Evolutionary conservation across 2,888 invertebrate genomes (phyloP).

Genomic region (Pecten maximus): DNA sequence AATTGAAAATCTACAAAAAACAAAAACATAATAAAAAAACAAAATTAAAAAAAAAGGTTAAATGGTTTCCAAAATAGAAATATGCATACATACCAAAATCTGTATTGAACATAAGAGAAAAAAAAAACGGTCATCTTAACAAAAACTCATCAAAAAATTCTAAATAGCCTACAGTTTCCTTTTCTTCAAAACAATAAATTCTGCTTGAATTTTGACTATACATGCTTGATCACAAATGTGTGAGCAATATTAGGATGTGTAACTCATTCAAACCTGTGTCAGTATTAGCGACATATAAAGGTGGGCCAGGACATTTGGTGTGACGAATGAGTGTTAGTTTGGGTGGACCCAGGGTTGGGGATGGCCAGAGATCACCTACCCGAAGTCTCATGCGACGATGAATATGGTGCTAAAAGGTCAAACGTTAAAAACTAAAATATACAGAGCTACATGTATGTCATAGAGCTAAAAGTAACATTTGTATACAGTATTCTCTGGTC

Average conservation of each 20-base stretch:
- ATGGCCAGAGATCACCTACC: neutral
- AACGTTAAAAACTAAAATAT: neutral
- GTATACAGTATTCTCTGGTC: too few species aligned
- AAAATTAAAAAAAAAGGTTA: too few species aligned
- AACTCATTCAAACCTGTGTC: conserved; percentile 1
- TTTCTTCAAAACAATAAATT: neutral
- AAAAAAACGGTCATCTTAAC: too few species aligned
- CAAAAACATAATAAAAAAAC: too few species aligned
- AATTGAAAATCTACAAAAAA: too few species aligned
- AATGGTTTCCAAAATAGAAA: too few species aligned
- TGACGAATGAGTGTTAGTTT: neutral
- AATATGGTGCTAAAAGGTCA: conserved; percentile 23
- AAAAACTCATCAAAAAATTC: too few species aligned
- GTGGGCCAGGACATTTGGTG: neutral
- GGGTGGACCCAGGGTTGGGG: neutral
- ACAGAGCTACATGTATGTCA: neutral
- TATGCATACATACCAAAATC: too few species aligned
- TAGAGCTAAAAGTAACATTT: too few species aligned
- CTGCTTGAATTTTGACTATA: too few species aligned
- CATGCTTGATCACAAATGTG: neutral
- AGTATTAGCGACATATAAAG: neutral
- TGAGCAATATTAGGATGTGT: neutral
- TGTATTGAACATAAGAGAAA: too few species aligned
- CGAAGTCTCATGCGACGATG: conserved; percentile 19
- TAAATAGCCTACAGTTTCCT: too few species aligned